A percentile compares a stretch with the other conserved stretches of the same genome.
Conservation (phyloP, 2,888 invertebrate genomes). For the Stictocephala bisonia region DNA sequence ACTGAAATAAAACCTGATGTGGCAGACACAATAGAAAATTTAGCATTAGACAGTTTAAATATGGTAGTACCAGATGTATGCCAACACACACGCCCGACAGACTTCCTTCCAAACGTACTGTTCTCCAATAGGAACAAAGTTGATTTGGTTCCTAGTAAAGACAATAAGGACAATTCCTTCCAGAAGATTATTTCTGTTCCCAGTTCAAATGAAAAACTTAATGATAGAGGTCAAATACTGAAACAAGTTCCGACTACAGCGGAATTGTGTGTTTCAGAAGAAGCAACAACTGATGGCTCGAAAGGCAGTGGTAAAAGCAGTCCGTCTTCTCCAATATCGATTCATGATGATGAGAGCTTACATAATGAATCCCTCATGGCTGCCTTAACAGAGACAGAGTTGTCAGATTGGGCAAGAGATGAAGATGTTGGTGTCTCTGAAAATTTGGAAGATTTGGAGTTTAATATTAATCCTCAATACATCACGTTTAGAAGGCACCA, state of each 20-base stretch:
- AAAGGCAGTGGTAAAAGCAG: slow-evolving; percentile 66
- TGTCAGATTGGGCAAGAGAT: slow-evolving; percentile 91
- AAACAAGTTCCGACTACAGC: slow-evolving; percentile 58
- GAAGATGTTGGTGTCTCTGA: slow-evolving; percentile 76
- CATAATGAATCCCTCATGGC: slow-evolving; percentile 71
- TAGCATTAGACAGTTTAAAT: slow-evolving; percentile 53
- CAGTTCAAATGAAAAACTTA: slow-evolving; percentile 51
- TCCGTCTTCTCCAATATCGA: slow-evolving; percentile 68
- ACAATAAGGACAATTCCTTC: slow-evolving; percentile 50
- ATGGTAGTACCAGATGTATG: slow-evolving; percentile 56
- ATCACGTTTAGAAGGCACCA: slow-evolving; percentile 62
- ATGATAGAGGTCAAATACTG: slow-evolving; percentile 54
- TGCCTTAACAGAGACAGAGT: slow-evolving; percentile 84
- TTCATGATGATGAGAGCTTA: slow-evolving; percentile 60
- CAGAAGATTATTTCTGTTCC: slow-evolving; percentile 60
- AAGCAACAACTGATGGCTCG: slow-evolving; percentile 45
- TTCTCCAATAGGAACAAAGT: slow-evolving; percentile 46
- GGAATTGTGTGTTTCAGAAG: slow-evolving; percentile 56
- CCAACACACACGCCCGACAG: slow-evolving; percentile 49
- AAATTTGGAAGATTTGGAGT: slow-evolving; percentile 76
- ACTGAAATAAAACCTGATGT: slow-evolving; percentile 57
- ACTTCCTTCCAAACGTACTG: slow-evolving; percentile 33
- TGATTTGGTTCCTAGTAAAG: slow-evolving; percentile 52
- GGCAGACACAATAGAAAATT: slow-evolving; percentile 49
- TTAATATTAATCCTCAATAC: slow-evolving; percentile 68